Conservation (phyloP, 2,888 invertebrate genomes). For the Meteorus colon region DNA sequence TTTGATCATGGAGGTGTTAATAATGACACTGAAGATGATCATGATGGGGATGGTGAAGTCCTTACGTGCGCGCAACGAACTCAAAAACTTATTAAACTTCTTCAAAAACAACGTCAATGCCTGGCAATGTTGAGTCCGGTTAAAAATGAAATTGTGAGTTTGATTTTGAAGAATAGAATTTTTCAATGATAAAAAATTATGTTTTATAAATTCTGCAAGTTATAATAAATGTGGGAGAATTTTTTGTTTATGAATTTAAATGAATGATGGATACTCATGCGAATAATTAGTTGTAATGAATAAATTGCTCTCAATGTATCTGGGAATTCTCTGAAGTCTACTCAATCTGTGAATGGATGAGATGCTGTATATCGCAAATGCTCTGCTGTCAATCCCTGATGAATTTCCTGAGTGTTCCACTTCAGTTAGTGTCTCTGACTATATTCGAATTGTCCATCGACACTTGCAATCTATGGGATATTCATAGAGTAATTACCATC, state of each 20-base stretch:
- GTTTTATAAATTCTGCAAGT: no score
- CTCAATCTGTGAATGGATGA: background rate
- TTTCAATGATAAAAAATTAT: background rate
- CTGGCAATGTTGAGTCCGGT: slow-evolving; percentile 71
- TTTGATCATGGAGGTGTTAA: slow-evolving; percentile 49
- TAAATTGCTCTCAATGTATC: no score
- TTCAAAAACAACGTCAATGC: slow-evolving; percentile 79
- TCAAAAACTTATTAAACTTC: slow-evolving; percentile 79
- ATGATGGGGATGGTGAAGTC: slow-evolving; percentile 72
- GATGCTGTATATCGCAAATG: background rate
- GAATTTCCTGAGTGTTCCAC: background rate
- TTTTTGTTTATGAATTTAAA: no score
- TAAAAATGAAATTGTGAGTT: slow-evolving; percentile 52
- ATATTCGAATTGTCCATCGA: background rate
- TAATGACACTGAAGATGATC: slow-evolving; percentile 50
- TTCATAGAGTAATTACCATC: background rate
- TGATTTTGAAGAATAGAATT: background rate
- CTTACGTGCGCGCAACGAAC: slow-evolving; percentile 82
- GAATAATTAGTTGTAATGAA: no score
- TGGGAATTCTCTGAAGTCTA: background rate
- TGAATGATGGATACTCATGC: no score
- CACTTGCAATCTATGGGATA: background rate
- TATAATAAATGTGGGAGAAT: no score
- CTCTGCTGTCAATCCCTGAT: background rate
- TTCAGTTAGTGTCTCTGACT: no score